Evolutionary conservation across 2,888 invertebrate species (phyloP).

Genomic region (Chamaedrilus cognettii): DNA sequence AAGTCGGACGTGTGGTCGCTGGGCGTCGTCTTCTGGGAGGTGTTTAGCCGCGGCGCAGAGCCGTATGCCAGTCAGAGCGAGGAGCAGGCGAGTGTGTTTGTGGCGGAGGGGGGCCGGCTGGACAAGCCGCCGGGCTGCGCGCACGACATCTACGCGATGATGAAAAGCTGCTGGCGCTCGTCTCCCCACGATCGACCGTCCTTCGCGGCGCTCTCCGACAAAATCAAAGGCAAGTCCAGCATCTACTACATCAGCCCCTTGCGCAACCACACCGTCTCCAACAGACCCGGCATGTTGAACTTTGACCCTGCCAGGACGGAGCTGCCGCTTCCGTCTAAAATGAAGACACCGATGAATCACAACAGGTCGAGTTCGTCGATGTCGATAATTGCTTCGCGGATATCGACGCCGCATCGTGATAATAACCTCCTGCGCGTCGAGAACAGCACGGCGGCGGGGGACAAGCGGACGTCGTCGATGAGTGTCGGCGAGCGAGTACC

Average conservation of each 20-base stretch:
- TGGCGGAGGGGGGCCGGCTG: conserved; percentile 37
- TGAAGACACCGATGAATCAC: neutral
- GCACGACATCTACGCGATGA: conserved; percentile 33
- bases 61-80: conserved; percentile 34
- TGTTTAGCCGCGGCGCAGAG: conserved; percentile 37
- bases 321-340: neutral
- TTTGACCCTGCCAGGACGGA: neutral
- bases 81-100: conserved; percentile 36
- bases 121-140: conserved; percentile 38
- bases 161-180: conserved; percentile 38
- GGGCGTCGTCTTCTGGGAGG: conserved; percentile 40
- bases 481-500: neutral
- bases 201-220: conserved; percentile 33
- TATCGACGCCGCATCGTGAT: neutral
- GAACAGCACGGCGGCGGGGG: neutral
- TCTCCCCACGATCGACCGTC: conserved; percentile 34
- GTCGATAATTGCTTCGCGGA: neutral
- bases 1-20: conserved; percentile 42
- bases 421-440: neutral
- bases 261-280: no score
- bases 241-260: conserved; percentile 34
- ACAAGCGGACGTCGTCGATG: neutral
- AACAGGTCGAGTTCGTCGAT: neutral
- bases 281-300: no score
- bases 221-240: conserved; percentile 38